A percentile compares a stretch with the other conserved stretches of the same genome.
Evolutionary conservation across 2,797 vertebrate species (phyloP).

Genomic region (Spinus pinus): DNA sequence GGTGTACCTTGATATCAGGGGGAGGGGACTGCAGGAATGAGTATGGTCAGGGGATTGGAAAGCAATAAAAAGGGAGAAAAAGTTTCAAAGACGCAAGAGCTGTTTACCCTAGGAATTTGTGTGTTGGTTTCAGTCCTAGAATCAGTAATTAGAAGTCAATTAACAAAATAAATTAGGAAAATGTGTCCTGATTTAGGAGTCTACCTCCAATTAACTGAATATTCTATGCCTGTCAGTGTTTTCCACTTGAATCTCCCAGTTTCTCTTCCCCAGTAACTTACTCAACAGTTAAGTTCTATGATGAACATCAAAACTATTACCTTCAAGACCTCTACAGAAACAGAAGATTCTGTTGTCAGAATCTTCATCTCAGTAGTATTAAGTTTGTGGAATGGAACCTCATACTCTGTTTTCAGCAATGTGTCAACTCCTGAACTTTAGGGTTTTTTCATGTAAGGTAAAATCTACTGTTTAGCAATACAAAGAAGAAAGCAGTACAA

Average conservation of each 20-base stretch:
- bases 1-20: fast-evolving
- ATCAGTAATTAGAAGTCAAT: background rate
- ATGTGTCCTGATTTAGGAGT: background rate
- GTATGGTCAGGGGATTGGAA: fast-evolving
- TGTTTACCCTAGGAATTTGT: background rate
- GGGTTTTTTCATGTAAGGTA: background rate
- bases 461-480: background rate
- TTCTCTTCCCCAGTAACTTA: background rate
- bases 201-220: background rate
- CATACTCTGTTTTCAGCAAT: background rate
- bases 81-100: background rate
- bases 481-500: background rate
- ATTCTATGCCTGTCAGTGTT: background rate
- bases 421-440: background rate
- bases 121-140: background rate
- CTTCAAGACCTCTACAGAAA: background rate
- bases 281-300: background rate
- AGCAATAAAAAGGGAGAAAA: background rate
- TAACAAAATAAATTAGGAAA: background rate
- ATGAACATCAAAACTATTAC: background rate
- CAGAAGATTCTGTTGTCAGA: background rate
- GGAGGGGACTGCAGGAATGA: background rate
- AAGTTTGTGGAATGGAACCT: background rate
- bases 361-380: background rate
- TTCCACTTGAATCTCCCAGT: background rate